phyloP scores from a whole-genome alignment of 2,888 invertebrate species.

The Heliconius aoede region DNA sequence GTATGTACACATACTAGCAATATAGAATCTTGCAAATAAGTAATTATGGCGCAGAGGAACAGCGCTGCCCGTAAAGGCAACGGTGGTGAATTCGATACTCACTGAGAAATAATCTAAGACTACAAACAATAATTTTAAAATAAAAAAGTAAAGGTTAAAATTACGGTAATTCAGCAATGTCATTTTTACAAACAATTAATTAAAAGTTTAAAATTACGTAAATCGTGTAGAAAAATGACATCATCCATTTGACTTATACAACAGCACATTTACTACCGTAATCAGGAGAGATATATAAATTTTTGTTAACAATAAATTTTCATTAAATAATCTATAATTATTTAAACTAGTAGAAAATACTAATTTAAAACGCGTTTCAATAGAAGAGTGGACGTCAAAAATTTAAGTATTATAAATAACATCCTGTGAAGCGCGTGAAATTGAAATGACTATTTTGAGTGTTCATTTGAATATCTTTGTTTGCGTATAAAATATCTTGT shows the following conservation, averaged over 20 bases:
- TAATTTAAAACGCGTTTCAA: constrained; percentile 7
- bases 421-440: constrained; percentile 10
- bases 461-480: constrained; percentile 6
- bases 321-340: not conserved
- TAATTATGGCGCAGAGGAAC: too few relatives aligned
- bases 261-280: not conserved
- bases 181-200: not conserved
- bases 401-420: not conserved
- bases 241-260: not conserved
- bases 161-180: not conserved
- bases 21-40: too few relatives aligned
- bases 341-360: constrained; percentile 6
- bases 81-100: too few relatives aligned
- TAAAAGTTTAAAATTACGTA: not conserved
- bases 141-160: not conserved
- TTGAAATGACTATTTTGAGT: constrained; percentile 12
- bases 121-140: not conserved
- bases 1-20: too few relatives aligned
- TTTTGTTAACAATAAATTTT: not conserved
- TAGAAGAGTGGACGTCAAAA: constrained; percentile 15
- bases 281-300: not conserved
- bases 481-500: not conserved
- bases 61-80: too few relatives aligned
- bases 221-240: not conserved
- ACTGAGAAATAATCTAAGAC: too few relatives aligned